Conservation (phyloP, 2,113 vertebrate species). For the Ia io region DNA sequence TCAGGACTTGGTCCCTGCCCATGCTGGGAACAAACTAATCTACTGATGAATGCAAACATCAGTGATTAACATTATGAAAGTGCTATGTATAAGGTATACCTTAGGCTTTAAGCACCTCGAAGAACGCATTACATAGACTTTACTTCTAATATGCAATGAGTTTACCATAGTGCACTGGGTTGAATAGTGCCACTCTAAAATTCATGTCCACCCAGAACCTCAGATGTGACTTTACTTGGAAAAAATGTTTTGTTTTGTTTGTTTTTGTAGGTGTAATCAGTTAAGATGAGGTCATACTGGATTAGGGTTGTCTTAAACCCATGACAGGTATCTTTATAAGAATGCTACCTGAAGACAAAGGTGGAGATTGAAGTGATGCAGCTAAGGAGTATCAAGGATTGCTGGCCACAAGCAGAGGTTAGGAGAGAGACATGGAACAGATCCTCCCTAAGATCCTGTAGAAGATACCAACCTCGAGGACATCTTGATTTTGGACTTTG, state of each 20-base stretch:
- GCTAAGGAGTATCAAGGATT: not conserved
- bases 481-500: not conserved
- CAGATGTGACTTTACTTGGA: not conserved
- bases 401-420: no score
- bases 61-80: not conserved
- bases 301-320: not conserved
- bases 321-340: not conserved
- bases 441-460: not conserved
- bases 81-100: fast-evolving
- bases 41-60: not conserved
- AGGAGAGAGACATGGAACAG: not conserved
- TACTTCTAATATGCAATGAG: not conserved
- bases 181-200: not conserved
- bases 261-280: not conserved
- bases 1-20: not conserved
- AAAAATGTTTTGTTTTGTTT: not conserved
- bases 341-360: not conserved
- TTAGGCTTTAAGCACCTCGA: not conserved
- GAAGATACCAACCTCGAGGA: not conserved
- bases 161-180: not conserved
- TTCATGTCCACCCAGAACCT: not conserved
- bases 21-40: not conserved
- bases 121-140: not conserved
- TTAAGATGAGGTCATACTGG: not conserved
- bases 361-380: not conserved